Conservation (phyloP, 1,140 invertebrate species). For the Glossosoma conforme region DNA sequence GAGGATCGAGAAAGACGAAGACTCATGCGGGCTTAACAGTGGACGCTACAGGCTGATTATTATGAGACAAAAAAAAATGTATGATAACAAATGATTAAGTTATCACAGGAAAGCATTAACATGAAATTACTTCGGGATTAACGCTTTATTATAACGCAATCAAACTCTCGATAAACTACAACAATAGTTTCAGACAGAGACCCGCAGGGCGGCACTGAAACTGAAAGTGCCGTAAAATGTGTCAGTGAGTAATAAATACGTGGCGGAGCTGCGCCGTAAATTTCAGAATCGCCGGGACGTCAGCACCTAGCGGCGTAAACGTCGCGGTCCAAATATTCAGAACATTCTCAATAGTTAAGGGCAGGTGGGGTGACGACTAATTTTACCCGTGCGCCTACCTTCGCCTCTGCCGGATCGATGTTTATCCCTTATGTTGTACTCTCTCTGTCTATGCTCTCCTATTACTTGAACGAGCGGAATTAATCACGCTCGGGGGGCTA, state of each 20-base stretch:
- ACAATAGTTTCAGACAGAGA: too few relatives aligned
- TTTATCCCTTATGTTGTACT: constrained; percentile 20
- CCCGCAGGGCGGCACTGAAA: too few relatives aligned
- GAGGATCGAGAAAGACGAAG: too few relatives aligned
- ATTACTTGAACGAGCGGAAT: constrained; percentile 25
- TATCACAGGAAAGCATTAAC: too few relatives aligned
- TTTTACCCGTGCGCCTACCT: constrained; percentile 3
- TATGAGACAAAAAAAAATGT: too few relatives aligned
- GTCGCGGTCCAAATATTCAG: constrained; percentile 20
- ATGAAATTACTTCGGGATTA: too few relatives aligned
- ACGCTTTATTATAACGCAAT: too few relatives aligned
- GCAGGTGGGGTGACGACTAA: constrained; percentile 3
- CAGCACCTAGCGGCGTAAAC: constrained; percentile 20
- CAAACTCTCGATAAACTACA: too few relatives aligned
- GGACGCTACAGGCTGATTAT: too few relatives aligned
- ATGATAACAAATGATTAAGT: too few relatives aligned
- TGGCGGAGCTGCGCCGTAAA: constrained; percentile 14
- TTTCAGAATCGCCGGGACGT: constrained; percentile 21
- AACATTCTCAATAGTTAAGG: constrained; percentile 22
- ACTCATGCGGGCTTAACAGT: too few relatives aligned
- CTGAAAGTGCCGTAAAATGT: constrained; percentile 1
- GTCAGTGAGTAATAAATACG: constrained; percentile 1
- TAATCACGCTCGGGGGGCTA: constrained; percentile 26
- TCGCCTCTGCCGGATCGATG: constrained; percentile 16
- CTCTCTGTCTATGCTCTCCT: too few relatives aligned